A percentile compares a stretch with the other conserved stretches of the same genome.
Evolutionary conservation across 2,888 invertebrate species (phyloP).

Genomic region (Tineola bisselliella): DNA sequence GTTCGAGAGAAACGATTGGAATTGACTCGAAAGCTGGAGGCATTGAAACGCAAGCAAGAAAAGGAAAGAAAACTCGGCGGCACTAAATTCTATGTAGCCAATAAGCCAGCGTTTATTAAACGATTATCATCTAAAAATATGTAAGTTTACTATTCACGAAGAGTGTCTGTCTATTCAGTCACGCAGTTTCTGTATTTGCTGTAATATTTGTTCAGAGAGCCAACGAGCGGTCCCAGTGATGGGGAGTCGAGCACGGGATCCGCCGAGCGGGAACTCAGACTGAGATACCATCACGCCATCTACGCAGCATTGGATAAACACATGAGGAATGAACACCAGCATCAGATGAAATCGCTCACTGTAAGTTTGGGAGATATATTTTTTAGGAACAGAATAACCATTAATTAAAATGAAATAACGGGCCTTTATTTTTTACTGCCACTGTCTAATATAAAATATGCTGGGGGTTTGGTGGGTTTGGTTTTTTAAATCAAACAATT

Average conservation of each 20-base stretch:
- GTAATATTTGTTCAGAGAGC: background rate
- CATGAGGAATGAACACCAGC: slow-evolving; percentile 79
- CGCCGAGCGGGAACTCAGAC: slow-evolving; percentile 68
- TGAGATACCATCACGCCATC: slow-evolving; percentile 85
- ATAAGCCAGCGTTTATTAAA: slow-evolving; percentile 72
- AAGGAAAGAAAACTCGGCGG: slow-evolving; percentile 77
- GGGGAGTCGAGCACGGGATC: slow-evolving; percentile 19
- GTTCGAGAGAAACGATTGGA: slow-evolving; percentile 86
- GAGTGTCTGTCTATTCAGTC: too few relatives aligned
- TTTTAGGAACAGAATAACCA: too few relatives aligned
- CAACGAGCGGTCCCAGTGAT: slow-evolving; percentile 17
- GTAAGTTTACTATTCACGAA: too few relatives aligned
- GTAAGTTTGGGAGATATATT: slow-evolving; percentile 30
- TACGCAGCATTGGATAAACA: slow-evolving; percentile 82
- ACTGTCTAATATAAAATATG: too few relatives aligned
- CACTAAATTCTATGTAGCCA: slow-evolving; percentile 78
- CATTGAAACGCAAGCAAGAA: slow-evolving; percentile 82
- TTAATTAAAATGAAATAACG: too few relatives aligned
- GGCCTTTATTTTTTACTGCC: too few relatives aligned
- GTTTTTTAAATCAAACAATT: too few relatives aligned
- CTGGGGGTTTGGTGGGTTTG: too few relatives aligned
- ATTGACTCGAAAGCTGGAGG: slow-evolving; percentile 87
- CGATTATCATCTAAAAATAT: slow-evolving; percentile 81
- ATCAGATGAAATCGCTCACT: slow-evolving; percentile 81
- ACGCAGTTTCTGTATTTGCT: too few relatives aligned